phyloP scores from a whole-genome alignment of 2,888 invertebrate species.

The Pandemis heparana region DNA sequence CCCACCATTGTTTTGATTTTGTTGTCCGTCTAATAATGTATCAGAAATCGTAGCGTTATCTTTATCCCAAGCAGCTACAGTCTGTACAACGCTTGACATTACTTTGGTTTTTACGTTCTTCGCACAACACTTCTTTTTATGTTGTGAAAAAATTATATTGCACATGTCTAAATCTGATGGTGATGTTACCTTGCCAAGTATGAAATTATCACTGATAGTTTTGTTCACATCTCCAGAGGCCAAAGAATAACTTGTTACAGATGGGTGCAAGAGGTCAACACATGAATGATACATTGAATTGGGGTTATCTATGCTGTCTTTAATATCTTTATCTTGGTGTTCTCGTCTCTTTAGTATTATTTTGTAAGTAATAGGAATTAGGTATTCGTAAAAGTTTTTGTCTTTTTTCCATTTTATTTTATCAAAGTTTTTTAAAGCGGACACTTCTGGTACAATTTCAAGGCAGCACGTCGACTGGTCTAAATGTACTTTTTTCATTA shows the following conservation, averaged over 20 bases:
- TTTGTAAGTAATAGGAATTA: constrained; percentile 73
- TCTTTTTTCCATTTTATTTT: constrained; percentile 67
- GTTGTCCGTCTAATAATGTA: background rate
- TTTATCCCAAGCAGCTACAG: background rate
- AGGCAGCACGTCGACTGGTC: constrained; percentile 63
- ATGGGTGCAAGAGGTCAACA: constrained; percentile 63
- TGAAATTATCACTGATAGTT: constrained; percentile 65
- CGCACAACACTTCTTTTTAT: constrained; percentile 13
- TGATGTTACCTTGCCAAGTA: constrained; percentile 51
- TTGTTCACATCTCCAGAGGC: constrained; percentile 60
- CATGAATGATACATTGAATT: constrained; percentile 74
- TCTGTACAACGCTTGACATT: constrained; percentile 7
- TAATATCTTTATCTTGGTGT: constrained; percentile 35
- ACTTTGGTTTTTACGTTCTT: constrained; percentile 1
- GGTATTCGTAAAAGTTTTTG: constrained; percentile 64
- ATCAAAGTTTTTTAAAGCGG: constrained; percentile 66
- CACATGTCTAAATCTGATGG: constrained; percentile 45
- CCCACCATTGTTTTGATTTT: constrained; percentile 11
- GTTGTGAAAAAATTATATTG: constrained; percentile 40
- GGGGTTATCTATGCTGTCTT: background rate
- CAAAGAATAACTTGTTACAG: constrained; percentile 51
- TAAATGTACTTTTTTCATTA: constrained; percentile 58
- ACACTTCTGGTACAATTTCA: constrained; percentile 74
- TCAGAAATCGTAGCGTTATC: background rate
- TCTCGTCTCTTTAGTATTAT: constrained; percentile 65